Base-by-base conservation (phyloP, 2,888 invertebrate genomes). In the Cataglyphis rosenhaueri region DNA sequence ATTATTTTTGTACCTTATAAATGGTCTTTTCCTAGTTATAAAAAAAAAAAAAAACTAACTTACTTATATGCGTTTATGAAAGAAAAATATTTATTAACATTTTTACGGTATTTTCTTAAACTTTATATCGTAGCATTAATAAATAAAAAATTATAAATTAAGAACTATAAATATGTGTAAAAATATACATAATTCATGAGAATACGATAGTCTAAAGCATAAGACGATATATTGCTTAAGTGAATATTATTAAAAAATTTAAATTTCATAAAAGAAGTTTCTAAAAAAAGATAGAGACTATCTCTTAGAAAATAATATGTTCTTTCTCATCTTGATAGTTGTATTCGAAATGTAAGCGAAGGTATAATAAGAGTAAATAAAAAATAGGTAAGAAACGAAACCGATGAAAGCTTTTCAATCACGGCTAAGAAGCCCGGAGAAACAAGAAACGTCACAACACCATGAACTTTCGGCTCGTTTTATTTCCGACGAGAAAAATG, bases 391-490 rank as follows among this genome's bases (percentile, higher is more conserved):
- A 29, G 59, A 82, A 82, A 75, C 25, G 25, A 65, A 57, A 64
- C 62, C 81, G 81, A 81, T 65, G 65, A 82, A 76, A 82, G 81
- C 81, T 82, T 82, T 82, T 76, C 59, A 64, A 82, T 75, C 81
- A 59, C 59, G 44, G 57, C 25, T 48, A 61, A 70, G 70, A 79
- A 70, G 59, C 44, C 25, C 25, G 35, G 44, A n/a, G 55, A 65
- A 48, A 75, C 75, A 76, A 82, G 81, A 59, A 76, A 82, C 65
- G 76, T 57, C 65, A 65, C 57, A 74, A 57, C 66, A 75, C 65
- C 75, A 64, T 66, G 65, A 75, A 82, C 66, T 75, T 76, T 76
- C 64, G 75, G 38, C 8, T 81, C 55, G 75, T 35, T 66, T 73
- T 81, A 65, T 75, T 81, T 81, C 70, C 78, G 78, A 78, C 44